Conservation (phyloP, 2,113 vertebrate genomes). For the Neodon shergylaensis region DNA sequence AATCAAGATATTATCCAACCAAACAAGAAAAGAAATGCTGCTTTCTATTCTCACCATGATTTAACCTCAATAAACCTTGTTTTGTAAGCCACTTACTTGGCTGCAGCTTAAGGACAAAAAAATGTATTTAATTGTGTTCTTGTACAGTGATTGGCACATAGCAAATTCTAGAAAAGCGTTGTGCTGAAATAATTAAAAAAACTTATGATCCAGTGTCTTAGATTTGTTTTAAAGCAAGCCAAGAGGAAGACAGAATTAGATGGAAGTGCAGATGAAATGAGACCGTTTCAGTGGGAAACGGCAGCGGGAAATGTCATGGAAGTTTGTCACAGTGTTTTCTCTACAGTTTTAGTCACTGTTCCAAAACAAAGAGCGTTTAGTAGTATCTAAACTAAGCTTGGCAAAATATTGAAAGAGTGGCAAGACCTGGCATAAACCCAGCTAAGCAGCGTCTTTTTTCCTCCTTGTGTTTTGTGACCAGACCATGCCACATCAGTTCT, state of each 20-base stretch:
- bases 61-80: slow-evolving; percentile 18
- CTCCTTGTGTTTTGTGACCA: neutral
- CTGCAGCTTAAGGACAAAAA: slow-evolving; percentile 42
- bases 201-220: neutral
- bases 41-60: neutral
- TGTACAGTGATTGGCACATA: neutral
- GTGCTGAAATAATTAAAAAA: slow-evolving; percentile 20
- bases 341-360: slow-evolving; percentile 12
- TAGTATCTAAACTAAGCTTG: neutral
- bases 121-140: neutral
- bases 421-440: neutral
- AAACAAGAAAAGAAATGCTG: neutral
- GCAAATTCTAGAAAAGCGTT: neutral
- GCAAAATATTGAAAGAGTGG: slow-evolving; percentile 10
- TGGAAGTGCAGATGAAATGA: neutral
- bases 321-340: neutral
- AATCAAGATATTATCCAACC: neutral
- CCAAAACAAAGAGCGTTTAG: neutral
- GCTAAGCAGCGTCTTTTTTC: neutral
- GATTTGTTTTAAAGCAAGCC: neutral
- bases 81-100: neutral
- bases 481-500: neutral
- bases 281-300: neutral
- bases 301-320: neutral
- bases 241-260: neutral